Conservation (phyloP, 2,888 invertebrate genomes). For the Dichetophora obliterata region DNA sequence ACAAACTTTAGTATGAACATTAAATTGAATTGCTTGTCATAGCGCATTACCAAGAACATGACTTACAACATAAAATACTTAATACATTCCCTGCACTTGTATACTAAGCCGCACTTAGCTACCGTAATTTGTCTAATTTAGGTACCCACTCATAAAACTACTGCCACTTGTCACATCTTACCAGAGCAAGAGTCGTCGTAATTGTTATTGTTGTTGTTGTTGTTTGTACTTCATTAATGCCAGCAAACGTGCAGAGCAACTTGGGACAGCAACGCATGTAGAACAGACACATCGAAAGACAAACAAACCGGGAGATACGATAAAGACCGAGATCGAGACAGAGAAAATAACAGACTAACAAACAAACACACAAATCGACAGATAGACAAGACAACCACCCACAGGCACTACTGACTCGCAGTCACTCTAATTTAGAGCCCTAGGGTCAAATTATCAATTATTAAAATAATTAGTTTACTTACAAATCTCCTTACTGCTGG, state of each 20-base stretch:
- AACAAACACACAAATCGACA: conserved; percentile 13
- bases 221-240: conserved; percentile 8
- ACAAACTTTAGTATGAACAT: neutral
- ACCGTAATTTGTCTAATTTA: conserved; percentile 59
- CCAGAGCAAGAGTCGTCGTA: neutral
- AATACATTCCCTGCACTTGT: too few species aligned
- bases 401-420: neutral
- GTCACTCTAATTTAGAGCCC: neutral
- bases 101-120: conserved; percentile 52
- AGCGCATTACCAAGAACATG: neutral
- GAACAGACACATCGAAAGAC: conserved; percentile 4
- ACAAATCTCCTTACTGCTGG: neutral
- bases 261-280: conserved; percentile 8
- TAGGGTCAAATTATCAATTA: conserved; percentile 32
- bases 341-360: conserved; percentile 21
- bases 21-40: neutral
- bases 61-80: neutral
- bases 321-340: conserved; percentile 31
- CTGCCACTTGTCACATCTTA: conserved; percentile 13
- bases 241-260: neutral
- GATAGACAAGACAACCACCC: conserved; percentile 7
- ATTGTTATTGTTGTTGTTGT: conserved; percentile 7
- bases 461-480: conserved; percentile 29
- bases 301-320: conserved; percentile 4
- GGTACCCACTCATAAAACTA: conserved; percentile 40